phyloP scores from a whole-genome alignment of 92 coral and sea anemone genomes.

The Hydrozoanthus gracilis region DNA sequence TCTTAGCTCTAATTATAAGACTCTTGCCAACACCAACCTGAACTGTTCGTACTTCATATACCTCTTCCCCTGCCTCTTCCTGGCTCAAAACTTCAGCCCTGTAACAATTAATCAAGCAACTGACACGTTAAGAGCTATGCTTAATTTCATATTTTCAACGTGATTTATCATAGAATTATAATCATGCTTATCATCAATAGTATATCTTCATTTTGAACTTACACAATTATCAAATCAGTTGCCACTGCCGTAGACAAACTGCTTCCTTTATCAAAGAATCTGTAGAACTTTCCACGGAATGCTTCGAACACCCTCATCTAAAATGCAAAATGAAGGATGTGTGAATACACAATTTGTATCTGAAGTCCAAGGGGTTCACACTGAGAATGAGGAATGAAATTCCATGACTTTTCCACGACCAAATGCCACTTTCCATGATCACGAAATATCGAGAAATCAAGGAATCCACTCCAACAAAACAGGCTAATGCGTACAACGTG shows the following conservation, averaged over 20 bases:
- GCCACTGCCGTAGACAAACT: slow-evolving; percentile 68
- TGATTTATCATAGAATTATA: too few species aligned
- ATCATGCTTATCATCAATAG: too few species aligned
- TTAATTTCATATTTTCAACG: background rate
- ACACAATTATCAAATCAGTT: slow-evolving; percentile 79
- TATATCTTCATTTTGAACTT: slow-evolving; percentile 38
- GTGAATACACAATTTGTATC: too few species aligned
- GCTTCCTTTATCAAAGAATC: slow-evolving; percentile 63
- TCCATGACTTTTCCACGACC: too few species aligned
- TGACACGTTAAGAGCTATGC: background rate
- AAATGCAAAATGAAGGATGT: background rate
- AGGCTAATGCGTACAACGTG: too few species aligned
- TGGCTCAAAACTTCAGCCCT: slow-evolving; percentile 81
- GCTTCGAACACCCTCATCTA: slow-evolving; percentile 87
- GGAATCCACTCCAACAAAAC: too few species aligned
- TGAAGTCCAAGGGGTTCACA: too few species aligned
- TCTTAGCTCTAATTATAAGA: background rate
- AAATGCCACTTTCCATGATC: too few species aligned
- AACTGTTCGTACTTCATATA: slow-evolving; percentile 72
- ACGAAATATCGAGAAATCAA: too few species aligned
- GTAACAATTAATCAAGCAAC: background rate
- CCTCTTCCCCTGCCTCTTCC: slow-evolving; percentile 88
- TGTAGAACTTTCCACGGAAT: slow-evolving; percentile 82
- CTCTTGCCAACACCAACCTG: slow-evolving; percentile 58
- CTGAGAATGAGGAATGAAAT: too few species aligned